Conservation (phyloP, 1,140 invertebrate species). For the Cotesia glomerata region DNA sequence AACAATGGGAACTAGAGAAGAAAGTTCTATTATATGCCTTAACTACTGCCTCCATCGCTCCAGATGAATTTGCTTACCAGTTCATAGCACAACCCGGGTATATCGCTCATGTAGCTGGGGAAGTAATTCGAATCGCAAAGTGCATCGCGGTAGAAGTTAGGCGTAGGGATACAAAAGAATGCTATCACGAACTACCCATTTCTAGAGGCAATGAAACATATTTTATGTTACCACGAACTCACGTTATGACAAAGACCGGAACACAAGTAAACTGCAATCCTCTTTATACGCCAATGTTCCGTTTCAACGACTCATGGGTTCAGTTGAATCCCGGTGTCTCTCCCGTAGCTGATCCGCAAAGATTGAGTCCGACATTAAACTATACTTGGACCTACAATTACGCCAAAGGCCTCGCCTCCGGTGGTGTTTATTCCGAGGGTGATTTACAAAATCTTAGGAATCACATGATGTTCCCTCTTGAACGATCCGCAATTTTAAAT, state of each 20-base stretch:
- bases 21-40: constrained; percentile 31
- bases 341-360: constrained; percentile 18
- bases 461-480: constrained; percentile 31
- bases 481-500: constrained; percentile 35
- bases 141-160: constrained; percentile 33
- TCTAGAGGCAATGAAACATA: too few relatives aligned
- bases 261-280: constrained; percentile 22
- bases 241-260: constrained; percentile 26
- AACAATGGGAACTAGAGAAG: constrained; percentile 33
- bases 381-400: constrained; percentile 37
- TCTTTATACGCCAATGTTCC: constrained; percentile 20
- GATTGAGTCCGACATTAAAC: too few relatives aligned
- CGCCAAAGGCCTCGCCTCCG: constrained; percentile 13
- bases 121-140: constrained; percentile 38
- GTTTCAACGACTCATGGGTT: constrained; percentile 30
- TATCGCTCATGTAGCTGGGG: constrained; percentile 36
- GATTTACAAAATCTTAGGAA: background rate
- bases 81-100: constrained; percentile 39
- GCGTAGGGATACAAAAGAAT: constrained; percentile 19
- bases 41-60: too few relatives aligned
- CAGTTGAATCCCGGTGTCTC: constrained; percentile 4
- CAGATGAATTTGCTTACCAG: constrained; percentile 35
- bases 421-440: constrained; percentile 13
- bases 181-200: constrained; percentile 29
- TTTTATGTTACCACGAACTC: constrained; percentile 29